Conservation (phyloP, 2,113 vertebrate genomes). For the Lycocorax pyrrhopterus region DNA sequence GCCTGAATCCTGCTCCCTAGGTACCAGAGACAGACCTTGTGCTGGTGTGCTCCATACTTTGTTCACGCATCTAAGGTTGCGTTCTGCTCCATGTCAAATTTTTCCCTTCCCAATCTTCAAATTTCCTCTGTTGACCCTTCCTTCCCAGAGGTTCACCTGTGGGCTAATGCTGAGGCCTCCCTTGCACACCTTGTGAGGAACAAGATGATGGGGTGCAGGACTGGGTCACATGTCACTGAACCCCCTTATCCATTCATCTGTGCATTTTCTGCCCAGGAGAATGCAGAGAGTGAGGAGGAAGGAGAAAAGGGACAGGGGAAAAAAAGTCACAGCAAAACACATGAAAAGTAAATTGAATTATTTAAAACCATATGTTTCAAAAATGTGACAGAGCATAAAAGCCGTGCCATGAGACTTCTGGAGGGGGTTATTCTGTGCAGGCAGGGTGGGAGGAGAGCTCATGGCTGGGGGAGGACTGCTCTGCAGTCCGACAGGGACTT, state of each 20-base stretch:
- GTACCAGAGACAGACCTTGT: not conserved
- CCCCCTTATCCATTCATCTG: not conserved
- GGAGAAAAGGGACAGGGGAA: constrained; percentile 56
- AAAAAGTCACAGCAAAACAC: constrained; percentile 57
- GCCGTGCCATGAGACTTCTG: constrained; percentile 50
- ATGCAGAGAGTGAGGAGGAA: not conserved
- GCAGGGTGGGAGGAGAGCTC: not conserved
- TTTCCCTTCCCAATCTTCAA: not conserved
- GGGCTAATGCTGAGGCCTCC: not conserved
- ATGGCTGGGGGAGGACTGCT: not conserved
- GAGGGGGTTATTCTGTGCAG: constrained; percentile 11
- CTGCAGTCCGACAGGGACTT: not conserved
- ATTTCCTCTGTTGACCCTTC: not conserved
- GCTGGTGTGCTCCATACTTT: not conserved
- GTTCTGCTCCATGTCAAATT: not conserved
- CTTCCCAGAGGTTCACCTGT: not conserved
- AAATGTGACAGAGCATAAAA: constrained; percentile 66
- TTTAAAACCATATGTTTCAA: constrained; percentile 73
- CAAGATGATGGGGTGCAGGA: not conserved
- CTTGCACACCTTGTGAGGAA: not conserved
- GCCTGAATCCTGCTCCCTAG: not conserved
- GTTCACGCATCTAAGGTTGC: not conserved
- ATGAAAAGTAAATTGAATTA: constrained; percentile 74
- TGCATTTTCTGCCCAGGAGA: not conserved
- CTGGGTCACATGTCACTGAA: not conserved